Conservation (phyloP, 2,888 invertebrate species). For the Coenonympha glycerion region DNA sequence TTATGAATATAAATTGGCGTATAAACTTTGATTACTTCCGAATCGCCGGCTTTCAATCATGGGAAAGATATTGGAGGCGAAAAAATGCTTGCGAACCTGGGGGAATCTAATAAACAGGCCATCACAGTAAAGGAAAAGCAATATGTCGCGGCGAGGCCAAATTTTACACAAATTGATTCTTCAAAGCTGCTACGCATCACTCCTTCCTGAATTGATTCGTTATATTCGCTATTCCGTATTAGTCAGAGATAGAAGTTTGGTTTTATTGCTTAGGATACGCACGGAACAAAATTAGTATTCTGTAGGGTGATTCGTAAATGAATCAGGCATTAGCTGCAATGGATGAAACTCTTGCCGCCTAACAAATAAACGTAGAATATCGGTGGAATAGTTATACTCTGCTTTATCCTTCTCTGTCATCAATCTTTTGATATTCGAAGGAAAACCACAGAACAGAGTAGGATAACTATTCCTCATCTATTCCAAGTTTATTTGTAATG, state of each 20-base stretch:
- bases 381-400: too few species aligned
- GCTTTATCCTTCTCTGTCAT: too few species aligned
- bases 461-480: too few species aligned
- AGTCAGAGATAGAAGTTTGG: background rate
- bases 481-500: too few species aligned
- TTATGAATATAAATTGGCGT: too few species aligned
- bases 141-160: conserved; percentile 23
- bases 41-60: background rate
- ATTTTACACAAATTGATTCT: conserved; percentile 27
- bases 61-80: background rate
- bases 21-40: too few species aligned
- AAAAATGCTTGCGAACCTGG: background rate
- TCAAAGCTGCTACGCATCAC: conserved; percentile 23
- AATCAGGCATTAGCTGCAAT: background rate
- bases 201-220: background rate
- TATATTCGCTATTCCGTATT: background rate
- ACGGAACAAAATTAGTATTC: background rate
- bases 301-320: background rate
- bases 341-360: too few species aligned
- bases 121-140: conserved; percentile 19
- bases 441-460: too few species aligned
- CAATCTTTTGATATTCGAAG: too few species aligned
- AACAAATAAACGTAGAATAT: too few species aligned
- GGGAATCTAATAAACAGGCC: conserved; percentile 17
- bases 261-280: background rate